These are phyloP conservation scores for Pyrocephalus nanus DNA, from an alignment of 2,797 vertebrate genomes.

Conservation along the genomic window DNA sequence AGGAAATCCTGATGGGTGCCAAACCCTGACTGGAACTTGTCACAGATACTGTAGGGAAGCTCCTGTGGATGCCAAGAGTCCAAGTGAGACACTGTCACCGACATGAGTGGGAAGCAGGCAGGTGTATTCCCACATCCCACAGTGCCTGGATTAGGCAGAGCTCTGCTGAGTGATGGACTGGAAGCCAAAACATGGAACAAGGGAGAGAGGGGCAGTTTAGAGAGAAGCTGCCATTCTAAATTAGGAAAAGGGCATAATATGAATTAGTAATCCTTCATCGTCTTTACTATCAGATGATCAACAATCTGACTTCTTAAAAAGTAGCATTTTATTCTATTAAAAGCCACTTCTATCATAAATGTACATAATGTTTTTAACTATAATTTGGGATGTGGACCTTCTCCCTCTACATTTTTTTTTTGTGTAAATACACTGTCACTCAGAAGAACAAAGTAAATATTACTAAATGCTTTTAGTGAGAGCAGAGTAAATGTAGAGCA, in stretches of 20 bases:
- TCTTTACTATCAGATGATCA: background rate
- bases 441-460: background rate
- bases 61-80: background rate
- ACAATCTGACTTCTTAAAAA: background rate
- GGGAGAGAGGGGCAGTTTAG: background rate
- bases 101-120: background rate
- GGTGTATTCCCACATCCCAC: background rate
- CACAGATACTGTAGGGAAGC: background rate
- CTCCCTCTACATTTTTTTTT: background rate
- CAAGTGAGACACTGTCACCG: background rate
- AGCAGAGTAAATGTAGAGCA: background rate
- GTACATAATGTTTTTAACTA: background rate
- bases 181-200: background rate
- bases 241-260: background rate
- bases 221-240: background rate
- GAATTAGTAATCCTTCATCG: background rate
- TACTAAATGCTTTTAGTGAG: background rate
- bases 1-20: background rate
- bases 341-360: background rate
- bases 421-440: background rate
- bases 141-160: background rate
- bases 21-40: background rate
- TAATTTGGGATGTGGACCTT: background rate
- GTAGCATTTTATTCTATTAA: background rate
- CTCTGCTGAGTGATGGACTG: fast-evolving